Percentiles rank a stretch among this genome's conserved stretches.
Conservation (phyloP, 2,888 invertebrate genomes). For the Melipona beecheii region DNA sequence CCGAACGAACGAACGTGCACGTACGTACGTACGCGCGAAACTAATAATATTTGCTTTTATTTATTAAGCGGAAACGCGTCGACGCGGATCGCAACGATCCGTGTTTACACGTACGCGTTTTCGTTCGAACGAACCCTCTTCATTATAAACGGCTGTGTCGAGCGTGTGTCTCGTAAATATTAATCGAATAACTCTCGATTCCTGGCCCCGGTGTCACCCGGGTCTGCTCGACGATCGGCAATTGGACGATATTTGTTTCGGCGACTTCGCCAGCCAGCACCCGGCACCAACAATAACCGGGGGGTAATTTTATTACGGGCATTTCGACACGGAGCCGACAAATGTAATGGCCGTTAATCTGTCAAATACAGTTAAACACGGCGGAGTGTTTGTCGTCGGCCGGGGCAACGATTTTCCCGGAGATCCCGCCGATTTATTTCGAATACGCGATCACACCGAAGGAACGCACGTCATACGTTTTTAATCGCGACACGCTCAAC, state of each 20-base stretch:
- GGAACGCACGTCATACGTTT: background rate
- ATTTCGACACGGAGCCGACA: conserved; percentile 28
- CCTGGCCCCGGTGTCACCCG: background rate
- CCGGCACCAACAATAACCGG: no score
- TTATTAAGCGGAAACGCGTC: background rate
- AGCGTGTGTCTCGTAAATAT: conserved; percentile 41
- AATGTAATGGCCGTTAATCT: conserved; percentile 47
- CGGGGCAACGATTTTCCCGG: background rate
- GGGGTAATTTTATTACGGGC: conserved; percentile 38
- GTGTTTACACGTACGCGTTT: conserved; percentile 8
- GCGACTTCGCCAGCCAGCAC: conserved; percentile 11
- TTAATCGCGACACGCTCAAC: conserved; percentile 7
- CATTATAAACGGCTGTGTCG: conserved; percentile 32
- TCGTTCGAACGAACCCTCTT: conserved; percentile 14
- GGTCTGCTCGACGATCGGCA: conserved; percentile 15
- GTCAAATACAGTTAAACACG: conserved; percentile 41
- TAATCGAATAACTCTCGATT: conserved; percentile 47
- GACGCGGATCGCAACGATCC: background rate
- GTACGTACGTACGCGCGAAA: background rate
- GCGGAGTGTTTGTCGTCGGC: conserved; percentile 22
- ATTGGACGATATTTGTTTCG: conserved; percentile 43
- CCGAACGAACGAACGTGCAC: background rate
- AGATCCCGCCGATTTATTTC: conserved; percentile 6
- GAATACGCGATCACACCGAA: background rate
- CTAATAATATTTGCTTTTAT: conserved; percentile 18